phyloP scores from a whole-genome alignment of 2,113 vertebrate species.

The Cettia cetti region DNA sequence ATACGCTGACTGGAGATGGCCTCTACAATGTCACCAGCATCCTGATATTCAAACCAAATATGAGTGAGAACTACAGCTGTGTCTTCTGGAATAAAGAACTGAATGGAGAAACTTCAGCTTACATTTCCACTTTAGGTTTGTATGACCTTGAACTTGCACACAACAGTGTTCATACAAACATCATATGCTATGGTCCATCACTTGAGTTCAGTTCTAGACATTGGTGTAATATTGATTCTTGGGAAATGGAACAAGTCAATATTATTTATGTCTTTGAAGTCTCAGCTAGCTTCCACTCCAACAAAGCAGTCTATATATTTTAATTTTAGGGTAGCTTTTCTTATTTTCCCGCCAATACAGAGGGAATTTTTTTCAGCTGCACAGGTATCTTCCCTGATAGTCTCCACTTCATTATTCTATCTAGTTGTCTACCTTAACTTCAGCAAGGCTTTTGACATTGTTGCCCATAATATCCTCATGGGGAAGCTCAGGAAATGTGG shows the following conservation, averaged over 20 bases:
- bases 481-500: background rate
- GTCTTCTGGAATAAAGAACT: conserved; percentile 65
- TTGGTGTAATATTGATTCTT: background rate
- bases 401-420: background rate
- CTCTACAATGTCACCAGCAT: conserved; percentile 79
- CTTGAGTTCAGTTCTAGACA: background rate
- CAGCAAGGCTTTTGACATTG: background rate
- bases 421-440: background rate
- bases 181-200: background rate
- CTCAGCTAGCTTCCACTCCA: background rate
- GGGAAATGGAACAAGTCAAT: background rate
- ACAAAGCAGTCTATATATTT: background rate
- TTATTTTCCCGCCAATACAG: background rate
- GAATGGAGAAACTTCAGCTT: conserved; percentile 40
- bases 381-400: background rate
- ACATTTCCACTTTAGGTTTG: conserved; percentile 14
- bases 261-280: background rate
- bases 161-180: background rate
- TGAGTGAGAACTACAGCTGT: conserved; percentile 77
- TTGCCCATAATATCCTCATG: background rate
- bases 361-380: background rate
- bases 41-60: conserved; percentile 59
- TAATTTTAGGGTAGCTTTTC: background rate
- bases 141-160: background rate
- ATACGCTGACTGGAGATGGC: conserved; percentile 50